phyloP scores from a whole-genome alignment of 2,113 vertebrate species.

The Ranitomeya variabilis region DNA sequence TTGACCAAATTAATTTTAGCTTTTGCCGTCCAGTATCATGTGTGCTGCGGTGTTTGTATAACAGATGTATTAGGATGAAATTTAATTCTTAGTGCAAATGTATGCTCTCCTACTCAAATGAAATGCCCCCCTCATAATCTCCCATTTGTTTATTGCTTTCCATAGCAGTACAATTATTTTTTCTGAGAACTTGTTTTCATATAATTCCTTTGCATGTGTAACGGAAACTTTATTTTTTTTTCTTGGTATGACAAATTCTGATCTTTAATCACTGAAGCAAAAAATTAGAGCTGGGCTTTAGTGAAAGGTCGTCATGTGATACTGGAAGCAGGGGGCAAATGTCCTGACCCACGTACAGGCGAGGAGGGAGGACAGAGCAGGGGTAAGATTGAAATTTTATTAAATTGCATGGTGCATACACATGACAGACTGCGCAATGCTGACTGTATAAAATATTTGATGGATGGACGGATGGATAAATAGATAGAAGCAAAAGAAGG shows the following conservation, averaged over 20 bases:
- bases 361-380: not conserved
- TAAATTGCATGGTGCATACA: constrained; percentile 1
- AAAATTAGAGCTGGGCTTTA: constrained; percentile 79
- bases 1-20: constrained; percentile 67
- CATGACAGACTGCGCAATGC: not conserved
- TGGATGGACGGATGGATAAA: not conserved
- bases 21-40: constrained; percentile 64
- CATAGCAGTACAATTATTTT: constrained; percentile 42
- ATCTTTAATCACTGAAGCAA: constrained; percentile 81
- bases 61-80: constrained; percentile 66
- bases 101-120: constrained; percentile 57
- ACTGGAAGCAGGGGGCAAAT: constrained; percentile 69
- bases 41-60: constrained; percentile 65
- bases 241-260: constrained; percentile 76
- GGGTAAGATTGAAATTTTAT: not conserved
- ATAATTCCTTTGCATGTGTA: constrained; percentile 9
- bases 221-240: constrained; percentile 68
- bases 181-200: constrained; percentile 45
- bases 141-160: constrained; percentile 49
- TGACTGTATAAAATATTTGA: not conserved
- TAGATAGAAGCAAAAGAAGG: not conserved
- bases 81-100: constrained; percentile 68
- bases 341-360: constrained; percentile 61
- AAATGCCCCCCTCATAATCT: constrained; percentile 50
- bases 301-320: constrained; percentile 73